Evolutionary conservation across 2,113 vertebrate species (phyloP).

Genomic region (Lanius ludovicianus): DNA sequence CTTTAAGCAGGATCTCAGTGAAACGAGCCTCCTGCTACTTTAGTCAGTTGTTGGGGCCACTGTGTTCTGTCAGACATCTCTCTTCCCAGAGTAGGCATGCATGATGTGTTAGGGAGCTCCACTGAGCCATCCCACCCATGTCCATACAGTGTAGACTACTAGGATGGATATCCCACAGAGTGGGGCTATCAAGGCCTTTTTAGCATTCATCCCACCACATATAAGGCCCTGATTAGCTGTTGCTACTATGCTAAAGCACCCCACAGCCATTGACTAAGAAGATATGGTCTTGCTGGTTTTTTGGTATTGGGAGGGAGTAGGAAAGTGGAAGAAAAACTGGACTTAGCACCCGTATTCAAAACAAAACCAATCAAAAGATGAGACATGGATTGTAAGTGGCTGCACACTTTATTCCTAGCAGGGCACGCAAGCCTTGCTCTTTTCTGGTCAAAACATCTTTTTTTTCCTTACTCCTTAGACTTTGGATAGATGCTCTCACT

Average conservation of each 20-base stretch:
- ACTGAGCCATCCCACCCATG: neutral
- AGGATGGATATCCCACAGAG: neutral
- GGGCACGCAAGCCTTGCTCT: neutral
- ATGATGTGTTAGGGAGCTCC: neutral
- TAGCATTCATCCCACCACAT: neutral
- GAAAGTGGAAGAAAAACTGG: neutral
- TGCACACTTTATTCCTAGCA: neutral
- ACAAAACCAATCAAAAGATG: neutral
- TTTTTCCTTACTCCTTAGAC: neutral
- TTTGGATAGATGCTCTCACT: neutral
- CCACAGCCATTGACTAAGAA: neutral
- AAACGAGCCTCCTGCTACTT: neutral
- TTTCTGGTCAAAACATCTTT: neutral
- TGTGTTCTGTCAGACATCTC: rapidly evolving
- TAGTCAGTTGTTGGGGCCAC: neutral
- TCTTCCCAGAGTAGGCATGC: neutral
- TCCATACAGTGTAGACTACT: neutral
- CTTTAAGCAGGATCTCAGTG: neutral
- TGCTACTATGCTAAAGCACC: neutral
- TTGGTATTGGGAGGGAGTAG: neutral
- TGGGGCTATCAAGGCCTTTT: neutral
- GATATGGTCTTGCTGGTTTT: neutral
- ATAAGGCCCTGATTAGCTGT: neutral
- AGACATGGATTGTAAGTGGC: neutral
- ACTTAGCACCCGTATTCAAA: neutral